Conservation (phyloP, 2,113 vertebrate genomes). For the Dromiciops gliroides region DNA sequence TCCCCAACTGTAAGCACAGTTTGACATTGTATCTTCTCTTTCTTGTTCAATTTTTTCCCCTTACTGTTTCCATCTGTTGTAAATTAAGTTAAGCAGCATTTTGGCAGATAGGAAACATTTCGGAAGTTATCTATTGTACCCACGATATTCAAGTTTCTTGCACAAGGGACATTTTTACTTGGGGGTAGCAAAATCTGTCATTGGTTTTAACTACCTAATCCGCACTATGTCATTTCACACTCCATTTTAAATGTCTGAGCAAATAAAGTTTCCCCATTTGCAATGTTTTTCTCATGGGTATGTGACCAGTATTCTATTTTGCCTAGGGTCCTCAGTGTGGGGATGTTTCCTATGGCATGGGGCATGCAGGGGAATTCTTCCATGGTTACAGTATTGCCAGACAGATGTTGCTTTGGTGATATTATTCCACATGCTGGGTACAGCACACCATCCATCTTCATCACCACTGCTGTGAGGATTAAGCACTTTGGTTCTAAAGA, state of each 20-base stretch:
- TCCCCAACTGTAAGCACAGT: background rate
- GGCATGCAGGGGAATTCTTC: conserved; percentile 71
- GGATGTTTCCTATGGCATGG: conserved; percentile 1
- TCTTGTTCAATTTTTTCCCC: background rate
- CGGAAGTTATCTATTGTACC: background rate
- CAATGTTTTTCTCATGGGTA: conserved; percentile 17
- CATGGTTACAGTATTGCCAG: conserved; percentile 57
- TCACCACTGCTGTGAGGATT: conserved; percentile 23
- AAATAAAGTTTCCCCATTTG: conserved; percentile 49
- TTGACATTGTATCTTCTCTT: conserved; percentile 11
- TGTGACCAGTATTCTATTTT: conserved; percentile 55
- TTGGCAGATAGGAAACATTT: conserved; percentile 34
- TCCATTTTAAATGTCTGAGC: background rate
- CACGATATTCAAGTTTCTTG: background rate
- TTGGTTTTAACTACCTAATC: background rate
- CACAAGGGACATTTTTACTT: background rate
- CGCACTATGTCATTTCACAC: background rate
- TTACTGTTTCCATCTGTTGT: background rate
- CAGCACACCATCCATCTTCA: conserved; percentile 40
- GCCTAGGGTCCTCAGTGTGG: conserved; percentile 65
- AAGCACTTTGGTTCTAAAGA: background rate
- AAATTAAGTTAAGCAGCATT: conserved; percentile 33
- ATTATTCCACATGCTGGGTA: conserved; percentile 52
- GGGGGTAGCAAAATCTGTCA: background rate
- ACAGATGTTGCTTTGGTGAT: conserved; percentile 75